phyloP scores from a whole-genome alignment of 1,140 invertebrate genomes.

The Tetramorium alpestre region DNA sequence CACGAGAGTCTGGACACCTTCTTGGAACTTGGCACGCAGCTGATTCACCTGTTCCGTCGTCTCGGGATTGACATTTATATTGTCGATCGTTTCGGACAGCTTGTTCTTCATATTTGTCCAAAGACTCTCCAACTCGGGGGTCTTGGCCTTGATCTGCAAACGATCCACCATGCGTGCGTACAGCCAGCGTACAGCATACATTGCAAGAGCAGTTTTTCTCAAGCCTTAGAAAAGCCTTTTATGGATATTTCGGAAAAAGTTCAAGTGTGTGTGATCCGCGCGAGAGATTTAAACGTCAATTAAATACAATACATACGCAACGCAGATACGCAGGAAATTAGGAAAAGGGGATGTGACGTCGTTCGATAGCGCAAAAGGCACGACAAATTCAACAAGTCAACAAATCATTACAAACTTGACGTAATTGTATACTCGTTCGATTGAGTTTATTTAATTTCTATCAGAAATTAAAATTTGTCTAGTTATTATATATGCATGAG shows the following conservation, averaged over 20 bases:
- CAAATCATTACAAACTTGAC: too few relatives aligned
- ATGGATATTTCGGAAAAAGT: not conserved
- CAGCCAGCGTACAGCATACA: not conserved
- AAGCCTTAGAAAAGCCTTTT: not conserved
- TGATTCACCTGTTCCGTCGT: conserved; percentile 75
- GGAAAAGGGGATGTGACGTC: too few relatives aligned
- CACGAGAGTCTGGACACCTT: conserved; percentile 75
- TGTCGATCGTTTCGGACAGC: conserved; percentile 72
- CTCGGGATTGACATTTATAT: conserved; percentile 72
- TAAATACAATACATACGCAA: not conserved
- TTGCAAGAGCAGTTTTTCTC: not conserved
- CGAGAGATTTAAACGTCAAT: not conserved
- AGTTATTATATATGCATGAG: too few relatives aligned
- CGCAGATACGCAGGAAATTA: not conserved
- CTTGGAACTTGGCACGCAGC: conserved; percentile 74
- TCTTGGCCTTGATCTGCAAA: conserved; percentile 76
- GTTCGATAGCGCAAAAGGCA: too few relatives aligned
- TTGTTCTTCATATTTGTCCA: conserved; percentile 75
- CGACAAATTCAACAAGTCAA: too few relatives aligned
- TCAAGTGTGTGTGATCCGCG: not conserved
- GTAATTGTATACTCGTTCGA: too few relatives aligned
- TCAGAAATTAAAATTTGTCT: too few relatives aligned
- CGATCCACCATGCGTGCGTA: not conserved
- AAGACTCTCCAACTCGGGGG: conserved; percentile 74
- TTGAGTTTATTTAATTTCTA: too few relatives aligned